A percentile compares a stretch with the other conserved stretches of the same genome.
Evolutionary conservation across 2,113 vertebrate genomes (phyloP).

Genomic region (Casuarius casuarius): DNA sequence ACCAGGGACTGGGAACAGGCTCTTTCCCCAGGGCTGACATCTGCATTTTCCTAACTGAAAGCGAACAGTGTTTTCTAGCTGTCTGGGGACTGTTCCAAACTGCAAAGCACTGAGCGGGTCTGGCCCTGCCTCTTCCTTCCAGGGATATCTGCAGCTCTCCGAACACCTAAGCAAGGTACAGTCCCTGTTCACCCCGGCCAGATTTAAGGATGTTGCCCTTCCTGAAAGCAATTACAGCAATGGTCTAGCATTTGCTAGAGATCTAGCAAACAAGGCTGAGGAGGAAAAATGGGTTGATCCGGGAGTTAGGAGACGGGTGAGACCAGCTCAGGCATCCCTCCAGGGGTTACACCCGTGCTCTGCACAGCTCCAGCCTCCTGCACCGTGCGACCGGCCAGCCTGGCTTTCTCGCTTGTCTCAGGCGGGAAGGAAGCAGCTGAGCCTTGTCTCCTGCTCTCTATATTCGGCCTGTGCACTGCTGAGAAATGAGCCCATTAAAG

Average conservation of each 20-base stretch:
- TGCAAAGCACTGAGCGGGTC: not conserved
- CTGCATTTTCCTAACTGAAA: not conserved
- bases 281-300: too few relatives aligned
- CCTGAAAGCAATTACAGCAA: too few relatives aligned
- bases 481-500: conserved; percentile 4
- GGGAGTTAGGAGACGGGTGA: too few relatives aligned
- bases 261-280: too few relatives aligned
- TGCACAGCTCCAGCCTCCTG: too few relatives aligned
- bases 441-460: not conserved
- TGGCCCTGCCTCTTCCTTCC: not conserved
- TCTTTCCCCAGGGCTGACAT: rapidly evolving
- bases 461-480: not conserved
- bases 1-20: not conserved
- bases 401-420: not conserved
- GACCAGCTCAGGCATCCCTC: too few relatives aligned
- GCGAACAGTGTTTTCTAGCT: not conserved
- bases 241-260: too few relatives aligned
- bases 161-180: not conserved
- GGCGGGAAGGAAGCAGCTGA: not conserved
- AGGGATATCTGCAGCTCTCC: not conserved
- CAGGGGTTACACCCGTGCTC: too few relatives aligned
- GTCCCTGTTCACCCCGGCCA: too few relatives aligned
- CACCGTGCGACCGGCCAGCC: too few relatives aligned
- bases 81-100: not conserved
- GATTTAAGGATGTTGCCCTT: too few relatives aligned